Evolutionary conservation across 2,113 vertebrate species (phyloP), one percentile per base, ranked within the genome.

Genomic region (Prunella himalayana): DNA sequence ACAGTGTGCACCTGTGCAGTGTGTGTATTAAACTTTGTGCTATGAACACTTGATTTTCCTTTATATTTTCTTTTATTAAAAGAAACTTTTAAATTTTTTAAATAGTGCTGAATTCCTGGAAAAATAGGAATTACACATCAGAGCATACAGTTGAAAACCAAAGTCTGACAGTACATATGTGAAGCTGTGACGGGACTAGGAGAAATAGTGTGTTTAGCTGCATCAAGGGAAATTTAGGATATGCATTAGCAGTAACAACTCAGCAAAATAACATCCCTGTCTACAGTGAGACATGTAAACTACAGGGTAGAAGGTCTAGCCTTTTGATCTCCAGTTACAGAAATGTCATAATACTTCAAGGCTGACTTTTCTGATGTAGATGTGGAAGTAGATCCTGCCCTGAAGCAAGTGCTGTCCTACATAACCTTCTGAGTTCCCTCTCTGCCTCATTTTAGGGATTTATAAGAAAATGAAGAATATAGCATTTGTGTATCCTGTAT

Each of bases 331-430:
- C 47, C 45, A 39, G 50, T 77, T 90, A 81, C 79, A 92, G 76
- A 45, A 80, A 69, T 65, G 45, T 57, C 66, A 30, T 63, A 69
- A 8, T 85, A 21, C 57, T 90, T 72, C 45, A 41, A 31, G 66
- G 71, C 50, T 92, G 88, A 61, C 31, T 87, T 69, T 25, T 54
- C 31, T 77, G 53, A 53, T 76, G 13, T 22, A 50, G 59, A 39
- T 77, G n/a, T 88, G 75, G 45, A 75, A 90, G 84, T 49, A 69
- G 61, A 88, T 82, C 79, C 53, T 86, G 64, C 79, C 88, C 86
- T 73, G 68, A 82, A 75, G 85, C 82, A 77, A 57, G 35, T 59
- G 50, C 39, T 92, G 77, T 84, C 86, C 81, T 82, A 84, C 47
- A 51, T 92, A 96, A 81, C 41, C 39, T 80, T 41, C 41, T 2